These are phyloP conservation scores for Euplexia lucipara DNA, from an alignment of 2,888 invertebrate species.

Conservation along the genomic window DNA sequence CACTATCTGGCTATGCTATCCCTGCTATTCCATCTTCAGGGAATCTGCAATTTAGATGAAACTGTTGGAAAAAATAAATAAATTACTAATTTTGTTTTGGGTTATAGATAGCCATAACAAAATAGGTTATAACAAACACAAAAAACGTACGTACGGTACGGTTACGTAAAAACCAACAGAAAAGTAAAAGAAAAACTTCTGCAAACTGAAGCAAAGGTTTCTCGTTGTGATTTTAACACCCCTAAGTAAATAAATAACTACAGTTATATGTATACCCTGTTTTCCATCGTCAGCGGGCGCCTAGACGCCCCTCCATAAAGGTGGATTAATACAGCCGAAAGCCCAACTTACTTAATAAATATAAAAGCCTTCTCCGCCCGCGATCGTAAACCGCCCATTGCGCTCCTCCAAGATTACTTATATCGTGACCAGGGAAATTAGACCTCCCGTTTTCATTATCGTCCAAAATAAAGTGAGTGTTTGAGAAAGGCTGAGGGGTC, in stretches of 20 bases:
- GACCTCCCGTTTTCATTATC: constrained; percentile 84
- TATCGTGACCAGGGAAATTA: constrained; percentile 78
- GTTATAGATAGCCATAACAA: too few species aligned
- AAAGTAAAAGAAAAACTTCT: too few species aligned
- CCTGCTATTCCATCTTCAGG: too few species aligned
- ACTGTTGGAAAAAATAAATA: too few species aligned
- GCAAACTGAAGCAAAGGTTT: too few species aligned
- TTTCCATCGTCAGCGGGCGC: constrained; percentile 76
- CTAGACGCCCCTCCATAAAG: constrained; percentile 87
- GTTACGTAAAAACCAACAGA: too few species aligned
- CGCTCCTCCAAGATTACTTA: constrained; percentile 89
- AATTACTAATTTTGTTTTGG: too few species aligned
- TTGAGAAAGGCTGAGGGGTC: constrained; percentile 74
- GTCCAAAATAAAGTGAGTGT: constrained; percentile 60
- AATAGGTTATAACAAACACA: too few species aligned
- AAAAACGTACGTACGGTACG: too few species aligned
- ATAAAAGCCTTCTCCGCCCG: constrained; percentile 90
- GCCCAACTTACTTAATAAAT: constrained; percentile 92
- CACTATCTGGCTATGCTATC: too few species aligned
- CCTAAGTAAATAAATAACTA: constrained; percentile 13
- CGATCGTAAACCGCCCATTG: constrained; percentile 89
- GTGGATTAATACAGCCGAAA: constrained; percentile 90
- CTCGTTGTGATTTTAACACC: background rate
- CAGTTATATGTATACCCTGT: constrained; percentile 47
- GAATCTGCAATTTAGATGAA: too few species aligned